Evolutionary conservation across 2,888 invertebrate genomes (phyloP), one percentile per base, ranked within the genome.

Genomic region (Drosophila kuntzei): DNA sequence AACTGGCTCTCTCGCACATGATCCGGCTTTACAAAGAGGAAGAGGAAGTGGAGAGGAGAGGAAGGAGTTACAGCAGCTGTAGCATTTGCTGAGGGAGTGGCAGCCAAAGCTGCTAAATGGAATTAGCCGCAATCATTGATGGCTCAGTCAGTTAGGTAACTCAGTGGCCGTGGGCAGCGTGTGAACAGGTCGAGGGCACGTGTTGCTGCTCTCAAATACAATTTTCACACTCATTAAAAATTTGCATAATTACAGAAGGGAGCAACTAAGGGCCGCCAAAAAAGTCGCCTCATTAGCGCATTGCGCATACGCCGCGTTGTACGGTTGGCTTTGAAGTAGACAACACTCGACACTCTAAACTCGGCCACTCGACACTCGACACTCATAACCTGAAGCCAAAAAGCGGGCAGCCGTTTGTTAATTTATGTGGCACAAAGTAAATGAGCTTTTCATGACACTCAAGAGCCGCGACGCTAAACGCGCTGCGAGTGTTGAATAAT

Each of bases 221-320:
- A 77, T 80, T 87, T 87, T 84, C 76, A 82, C 74, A 76, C 84
- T 87, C 82, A 87, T 87, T 87, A 86, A 69, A 87, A 86, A 87
- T 87, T 87, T 87, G 82, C 87, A 87, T 87, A 87, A 87, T 87
- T 87, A 86, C 76, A 51, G 50, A 51, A 27, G 63, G 76, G 55
- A 69, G 34, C 32, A 47, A 27, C 29, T 25, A 29, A 49, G 58
- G 57, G 36, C 14, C n/a, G 29, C 29, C 20, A 9, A 44, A 41
- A 62, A 62, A 57, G 43, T 61, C 49, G 54, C 37, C 74, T 78
- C 84, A 76, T 80, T 81, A 81, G 67, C 76, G 67, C 81, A 69
- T 62, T 55, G 76, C 64, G 76, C 69, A 76, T 76, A 76, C 72
- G 69, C 72, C 72, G 20, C 76, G 27, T 57, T 34, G 55, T 57